Percentiles rank a stretch among this genome's conserved stretches.
Evolutionary conservation across 1,140 invertebrate genomes (phyloP).

Genomic region (Fopius arisanus): DNA sequence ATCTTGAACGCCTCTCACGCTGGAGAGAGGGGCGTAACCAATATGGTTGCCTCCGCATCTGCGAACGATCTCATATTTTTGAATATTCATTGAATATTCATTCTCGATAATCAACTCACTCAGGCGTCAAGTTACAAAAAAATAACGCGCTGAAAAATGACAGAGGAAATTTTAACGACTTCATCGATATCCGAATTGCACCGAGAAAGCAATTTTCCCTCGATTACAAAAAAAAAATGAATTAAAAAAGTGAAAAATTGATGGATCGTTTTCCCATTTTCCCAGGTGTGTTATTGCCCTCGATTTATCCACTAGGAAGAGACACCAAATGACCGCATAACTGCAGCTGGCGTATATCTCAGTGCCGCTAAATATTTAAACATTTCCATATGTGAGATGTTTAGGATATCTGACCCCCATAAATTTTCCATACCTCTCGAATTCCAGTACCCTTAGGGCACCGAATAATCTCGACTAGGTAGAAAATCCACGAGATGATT

Average conservation of each 20-base stretch:
- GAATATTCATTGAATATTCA: too few species aligned
- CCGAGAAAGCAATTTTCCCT: too few species aligned
- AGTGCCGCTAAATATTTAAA: not conserved
- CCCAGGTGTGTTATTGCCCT: not conserved
- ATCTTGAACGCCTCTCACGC: too few species aligned
- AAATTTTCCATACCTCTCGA: conserved; percentile 17
- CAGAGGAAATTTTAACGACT: too few species aligned
- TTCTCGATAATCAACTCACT: too few species aligned
- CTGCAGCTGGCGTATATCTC: not conserved
- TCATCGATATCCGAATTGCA: too few species aligned
- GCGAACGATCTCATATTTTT: too few species aligned
- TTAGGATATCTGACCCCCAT: not conserved
- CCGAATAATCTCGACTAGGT: conserved; percentile 4
- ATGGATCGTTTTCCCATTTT: not conserved
- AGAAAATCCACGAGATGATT: conserved; percentile 28
- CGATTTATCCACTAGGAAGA: not conserved
- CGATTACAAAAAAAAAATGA: too few species aligned
- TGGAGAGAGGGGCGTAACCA: too few species aligned
- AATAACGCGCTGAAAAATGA: too few species aligned
- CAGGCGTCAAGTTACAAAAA: too few species aligned
- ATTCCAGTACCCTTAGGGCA: not conserved
- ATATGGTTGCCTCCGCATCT: too few species aligned
- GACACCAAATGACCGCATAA: not conserved
- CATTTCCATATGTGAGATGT: not conserved
- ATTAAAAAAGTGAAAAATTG: not conserved